Base-by-base conservation (phyloP, 2,113 vertebrate species). In the Lamprotornis superbus region DNA sequence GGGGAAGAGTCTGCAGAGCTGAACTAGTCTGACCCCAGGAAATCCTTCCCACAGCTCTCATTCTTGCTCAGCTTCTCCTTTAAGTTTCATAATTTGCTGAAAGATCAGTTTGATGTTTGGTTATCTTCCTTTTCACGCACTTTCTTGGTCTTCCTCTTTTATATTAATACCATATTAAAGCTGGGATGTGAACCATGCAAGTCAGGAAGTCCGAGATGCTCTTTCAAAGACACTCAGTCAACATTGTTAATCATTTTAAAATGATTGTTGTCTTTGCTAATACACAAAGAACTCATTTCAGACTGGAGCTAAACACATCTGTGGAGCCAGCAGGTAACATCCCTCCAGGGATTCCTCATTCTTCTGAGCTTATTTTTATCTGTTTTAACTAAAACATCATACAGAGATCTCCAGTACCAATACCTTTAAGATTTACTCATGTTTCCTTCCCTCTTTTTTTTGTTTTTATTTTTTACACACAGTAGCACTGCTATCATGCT, bases 11-110 rank as follows among this genome's bases (percentile, higher is more conserved):
- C 91, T 89, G 94, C 80, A 64, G 73, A 47, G 83, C 69, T 95
- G 95, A 96, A 96, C 93, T 89, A 77, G 76, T 14, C 73, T 97
- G 93, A 96, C 95, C 93, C 83, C 94, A 95, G 94, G 94, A 97
- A 97, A 86, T 89, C 69, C 83, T 94, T 89, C 57, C 60, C 69
- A 82, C 56, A 64, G 42, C 80, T 94, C 64, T 83, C 52, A 59
- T 85, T 77, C 80, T 86, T 93, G 64, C 68, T 78, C 67, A 42
- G 68, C 15, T 87, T 77, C 56, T 86, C 71, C 89, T 94, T 93
- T 71, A 81, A 81, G 71, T 82, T 90, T 75, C 60, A 49, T 40
- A 63, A 86, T 83, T 81, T 5, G 37, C 76, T 92, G 89, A 92
- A 90, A 93, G 82, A 59, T 57, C 37, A 33, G 35, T 83, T 57